A percentile compares a stretch with the other conserved stretches of the same genome.
phyloP scores from a whole-genome alignment of 2,797 vertebrate species.

The Sebastes steindachneri region DNA sequence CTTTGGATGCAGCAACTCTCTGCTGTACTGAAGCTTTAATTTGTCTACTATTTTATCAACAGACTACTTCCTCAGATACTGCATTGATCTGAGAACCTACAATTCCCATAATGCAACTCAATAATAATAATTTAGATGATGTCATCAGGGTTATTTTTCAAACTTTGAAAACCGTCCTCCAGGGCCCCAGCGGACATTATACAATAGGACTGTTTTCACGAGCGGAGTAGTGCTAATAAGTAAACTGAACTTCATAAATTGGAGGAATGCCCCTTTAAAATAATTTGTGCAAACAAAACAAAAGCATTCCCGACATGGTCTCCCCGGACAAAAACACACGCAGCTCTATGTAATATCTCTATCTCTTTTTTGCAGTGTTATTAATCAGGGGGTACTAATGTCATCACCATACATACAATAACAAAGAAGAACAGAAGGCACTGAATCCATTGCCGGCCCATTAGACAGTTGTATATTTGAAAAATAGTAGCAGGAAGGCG shows the following conservation, averaged over 20 bases:
- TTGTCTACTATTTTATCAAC: not conserved
- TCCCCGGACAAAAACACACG: not conserved
- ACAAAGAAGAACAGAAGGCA: constrained; percentile 28
- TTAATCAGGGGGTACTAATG: constrained; percentile 20
- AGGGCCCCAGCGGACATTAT: not conserved
- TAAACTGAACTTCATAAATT: not conserved
- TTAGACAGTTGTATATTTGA: constrained; percentile 39
- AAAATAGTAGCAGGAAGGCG: constrained; percentile 29
- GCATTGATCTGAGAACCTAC: not conserved
- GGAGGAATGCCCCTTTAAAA: not conserved
- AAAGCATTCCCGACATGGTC: not conserved
- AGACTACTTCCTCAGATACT: not conserved
- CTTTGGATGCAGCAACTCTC: not conserved
- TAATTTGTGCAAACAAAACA: not conserved
- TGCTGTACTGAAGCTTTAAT: not conserved
- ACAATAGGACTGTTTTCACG: not conserved
- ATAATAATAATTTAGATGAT: not conserved
- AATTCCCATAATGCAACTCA: not conserved
- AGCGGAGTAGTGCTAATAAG: not conserved
- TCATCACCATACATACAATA: constrained; percentile 15
- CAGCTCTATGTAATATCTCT: not conserved
- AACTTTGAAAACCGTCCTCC: not conserved
- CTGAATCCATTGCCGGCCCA: constrained; percentile 7
- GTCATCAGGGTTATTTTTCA: not conserved
- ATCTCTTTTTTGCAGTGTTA: not conserved